Evolutionary conservation across 2,113 vertebrate genomes (phyloP).

Genomic region (Numida meleagris): DNA sequence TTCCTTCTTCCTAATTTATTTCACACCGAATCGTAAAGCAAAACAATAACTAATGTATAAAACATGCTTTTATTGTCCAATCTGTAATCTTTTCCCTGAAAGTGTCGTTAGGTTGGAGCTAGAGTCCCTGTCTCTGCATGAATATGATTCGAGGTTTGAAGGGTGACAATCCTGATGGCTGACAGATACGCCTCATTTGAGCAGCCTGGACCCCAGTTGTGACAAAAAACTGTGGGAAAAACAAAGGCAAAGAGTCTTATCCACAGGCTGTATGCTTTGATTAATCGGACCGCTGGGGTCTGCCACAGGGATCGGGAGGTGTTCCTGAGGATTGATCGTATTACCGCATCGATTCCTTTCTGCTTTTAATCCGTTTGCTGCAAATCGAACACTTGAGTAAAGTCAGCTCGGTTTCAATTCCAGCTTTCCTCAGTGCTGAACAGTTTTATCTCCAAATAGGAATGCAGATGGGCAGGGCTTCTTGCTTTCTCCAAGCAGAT

Average conservation of each 20-base stretch:
- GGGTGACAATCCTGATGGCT: neutral
- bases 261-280: neutral
- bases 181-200: neutral
- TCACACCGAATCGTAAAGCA: neutral
- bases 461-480: neutral
- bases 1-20: neutral
- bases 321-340: neutral
- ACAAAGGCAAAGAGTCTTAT: neutral
- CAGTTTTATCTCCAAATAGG: neutral
- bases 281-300: neutral
- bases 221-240: neutral
- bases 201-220: neutral
- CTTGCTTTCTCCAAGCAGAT: neutral
- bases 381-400: neutral
- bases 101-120: neutral
- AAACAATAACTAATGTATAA: neutral
- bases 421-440: neutral
- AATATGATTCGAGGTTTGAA: neutral
- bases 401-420: neutral
- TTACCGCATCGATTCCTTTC: neutral
- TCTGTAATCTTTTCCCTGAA: neutral
- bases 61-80: neutral
- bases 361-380: constrained; percentile 2
- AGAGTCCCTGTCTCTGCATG: neutral
- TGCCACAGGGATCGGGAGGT: neutral